Evolutionary conservation across 2,113 vertebrate species (phyloP).

Genomic region (Cinclus mexicanus): DNA sequence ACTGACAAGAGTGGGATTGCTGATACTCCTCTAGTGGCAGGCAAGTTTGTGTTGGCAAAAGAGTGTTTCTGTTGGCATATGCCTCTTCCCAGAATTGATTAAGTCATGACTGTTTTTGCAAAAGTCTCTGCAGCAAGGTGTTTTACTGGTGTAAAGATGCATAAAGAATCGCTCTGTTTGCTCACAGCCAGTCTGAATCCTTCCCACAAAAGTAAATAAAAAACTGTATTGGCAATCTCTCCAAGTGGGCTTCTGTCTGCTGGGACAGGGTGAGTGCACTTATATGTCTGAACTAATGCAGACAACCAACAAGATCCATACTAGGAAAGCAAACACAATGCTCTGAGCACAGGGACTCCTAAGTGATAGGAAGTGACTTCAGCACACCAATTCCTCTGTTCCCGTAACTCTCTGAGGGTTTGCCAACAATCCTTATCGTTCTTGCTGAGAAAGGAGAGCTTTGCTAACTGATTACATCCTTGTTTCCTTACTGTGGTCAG

Average conservation of each 20-base stretch:
- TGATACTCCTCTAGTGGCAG: background rate
- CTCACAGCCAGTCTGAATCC: background rate
- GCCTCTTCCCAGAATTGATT: constrained; percentile 1
- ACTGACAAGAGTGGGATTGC: background rate
- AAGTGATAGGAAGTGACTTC: constrained; percentile 58
- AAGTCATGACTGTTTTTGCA: background rate
- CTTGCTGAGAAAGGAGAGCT: constrained; percentile 47
- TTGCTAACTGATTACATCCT: constrained; percentile 36
- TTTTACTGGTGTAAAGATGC: background rate
- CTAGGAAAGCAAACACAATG: constrained; percentile 34
- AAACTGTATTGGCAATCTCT: background rate
- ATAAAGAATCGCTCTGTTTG: background rate
- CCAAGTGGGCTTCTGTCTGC: background rate
- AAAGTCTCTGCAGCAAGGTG: constrained; percentile 18
- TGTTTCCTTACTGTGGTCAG: constrained; percentile 31
- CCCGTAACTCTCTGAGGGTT: constrained; percentile 52
- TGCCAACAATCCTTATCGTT: constrained; percentile 54
- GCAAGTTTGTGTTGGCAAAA: background rate
- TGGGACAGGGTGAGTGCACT: background rate
- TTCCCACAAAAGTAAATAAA: background rate
- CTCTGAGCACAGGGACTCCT: constrained; percentile 24
- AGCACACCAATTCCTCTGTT: constrained; percentile 55
- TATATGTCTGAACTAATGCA: background rate
- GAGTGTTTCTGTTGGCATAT: constrained; percentile 52
- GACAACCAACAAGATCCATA: background rate